Evolutionary conservation across 2,797 vertebrate species (phyloP).

Genomic region (Brotogeris chrysoptera): DNA sequence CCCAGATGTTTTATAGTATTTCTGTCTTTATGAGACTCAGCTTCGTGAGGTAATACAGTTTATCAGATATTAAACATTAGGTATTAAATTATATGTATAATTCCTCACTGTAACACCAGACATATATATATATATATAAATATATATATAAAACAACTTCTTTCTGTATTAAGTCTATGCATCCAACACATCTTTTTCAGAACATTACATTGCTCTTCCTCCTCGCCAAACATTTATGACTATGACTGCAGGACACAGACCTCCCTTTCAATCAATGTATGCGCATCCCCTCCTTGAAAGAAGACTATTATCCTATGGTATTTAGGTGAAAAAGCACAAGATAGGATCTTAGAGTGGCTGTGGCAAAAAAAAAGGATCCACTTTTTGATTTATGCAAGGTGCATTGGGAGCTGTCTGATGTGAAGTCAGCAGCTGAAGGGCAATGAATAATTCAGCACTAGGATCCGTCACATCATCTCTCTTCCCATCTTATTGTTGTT

Average conservation of each 20-base stretch:
- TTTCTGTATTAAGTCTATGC: not conserved
- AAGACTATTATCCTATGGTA: constrained; percentile 49
- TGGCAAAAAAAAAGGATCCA: constrained; percentile 55
- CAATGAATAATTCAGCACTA: constrained; percentile 77
- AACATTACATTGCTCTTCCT: not conserved
- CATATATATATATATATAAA: not conserved
- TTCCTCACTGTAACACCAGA: not conserved
- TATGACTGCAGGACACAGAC: not conserved
- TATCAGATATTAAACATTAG: not conserved
- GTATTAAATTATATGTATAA: not conserved
- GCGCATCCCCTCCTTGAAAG: not conserved
- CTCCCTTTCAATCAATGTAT: constrained; percentile 10
- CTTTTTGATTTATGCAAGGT: constrained; percentile 71
- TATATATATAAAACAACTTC: not conserved
- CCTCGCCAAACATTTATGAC: not conserved
- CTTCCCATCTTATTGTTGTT: constrained; percentile 72
- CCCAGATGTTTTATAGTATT: not conserved
- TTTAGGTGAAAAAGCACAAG: constrained; percentile 57
- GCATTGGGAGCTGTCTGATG: constrained; percentile 68
- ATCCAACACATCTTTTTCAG: not conserved
- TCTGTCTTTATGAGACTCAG: not conserved
- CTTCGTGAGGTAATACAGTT: not conserved
- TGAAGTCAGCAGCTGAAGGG: constrained; percentile 75
- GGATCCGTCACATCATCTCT: constrained; percentile 71
- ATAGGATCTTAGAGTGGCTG: constrained; percentile 61